These are phyloP conservation scores for Champsocephalus esox DNA, from an alignment of 2,797 vertebrate species.

Conservation along the genomic window DNA sequence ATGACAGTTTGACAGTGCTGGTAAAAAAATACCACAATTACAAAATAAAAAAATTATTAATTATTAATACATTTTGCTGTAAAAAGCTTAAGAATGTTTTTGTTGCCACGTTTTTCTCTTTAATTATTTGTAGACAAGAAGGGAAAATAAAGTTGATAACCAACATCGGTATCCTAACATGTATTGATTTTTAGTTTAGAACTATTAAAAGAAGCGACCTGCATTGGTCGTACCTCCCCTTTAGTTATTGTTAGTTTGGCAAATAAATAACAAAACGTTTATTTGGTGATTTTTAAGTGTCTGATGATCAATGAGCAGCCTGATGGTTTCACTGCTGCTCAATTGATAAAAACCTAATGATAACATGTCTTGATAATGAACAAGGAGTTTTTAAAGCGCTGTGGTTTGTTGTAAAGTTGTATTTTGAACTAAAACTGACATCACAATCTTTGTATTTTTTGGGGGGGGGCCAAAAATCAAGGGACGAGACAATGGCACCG, in stretches of 20 bases:
- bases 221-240: no score
- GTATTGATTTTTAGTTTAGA: no score
- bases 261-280: background rate
- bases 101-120: no score
- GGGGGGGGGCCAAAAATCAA: slow-evolving; percentile 61
- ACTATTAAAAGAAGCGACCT: no score
- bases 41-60: no score
- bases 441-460: slow-evolving; percentile 48
- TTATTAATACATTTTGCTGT: no score
- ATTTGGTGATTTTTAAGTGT: background rate
- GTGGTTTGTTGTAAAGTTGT: slow-evolving; percentile 18
- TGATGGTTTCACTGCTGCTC: background rate
- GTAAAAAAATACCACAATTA: no score
- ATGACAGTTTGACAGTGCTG: no score
- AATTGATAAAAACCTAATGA: background rate
- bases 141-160: no score
- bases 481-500: slow-evolving; percentile 84
- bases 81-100: no score
- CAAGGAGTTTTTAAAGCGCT: background rate
- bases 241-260: background rate
- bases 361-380: background rate
- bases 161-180: no score
- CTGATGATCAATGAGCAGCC: background rate
- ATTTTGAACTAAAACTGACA: slow-evolving; percentile 26
- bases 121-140: no score